Evolutionary conservation across 2,113 vertebrate species (phyloP).

Genomic region (Camelus dromedarius): DNA sequence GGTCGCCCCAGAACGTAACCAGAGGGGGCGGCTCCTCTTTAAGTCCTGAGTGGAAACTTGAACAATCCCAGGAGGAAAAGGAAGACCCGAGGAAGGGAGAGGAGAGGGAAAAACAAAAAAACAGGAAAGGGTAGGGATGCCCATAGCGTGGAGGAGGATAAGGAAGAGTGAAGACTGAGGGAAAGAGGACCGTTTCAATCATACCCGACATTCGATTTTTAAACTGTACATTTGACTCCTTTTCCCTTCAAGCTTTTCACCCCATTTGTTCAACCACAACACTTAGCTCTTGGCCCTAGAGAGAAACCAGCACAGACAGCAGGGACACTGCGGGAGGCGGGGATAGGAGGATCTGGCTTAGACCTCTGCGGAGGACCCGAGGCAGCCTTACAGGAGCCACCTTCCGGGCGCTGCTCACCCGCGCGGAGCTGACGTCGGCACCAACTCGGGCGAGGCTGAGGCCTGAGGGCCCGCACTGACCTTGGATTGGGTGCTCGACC

Average conservation of each 20-base stretch:
- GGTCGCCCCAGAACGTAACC: rapidly evolving
- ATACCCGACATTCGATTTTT: background rate
- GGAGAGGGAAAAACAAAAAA: no score
- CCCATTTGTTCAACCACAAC: background rate
- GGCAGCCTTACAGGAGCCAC: rapidly evolving
- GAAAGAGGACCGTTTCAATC: background rate
- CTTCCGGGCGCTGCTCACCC: rapidly evolving
- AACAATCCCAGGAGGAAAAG: background rate
- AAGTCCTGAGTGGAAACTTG: background rate
- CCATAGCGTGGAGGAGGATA: background rate
- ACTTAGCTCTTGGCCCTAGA: background rate
- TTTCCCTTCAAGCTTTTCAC: background rate
- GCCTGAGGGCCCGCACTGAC: background rate
- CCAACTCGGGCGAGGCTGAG: rapidly evolving
- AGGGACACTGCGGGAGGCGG: rapidly evolving
- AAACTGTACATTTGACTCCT: background rate
- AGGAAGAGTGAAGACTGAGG: background rate
- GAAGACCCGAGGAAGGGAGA: rapidly evolving
- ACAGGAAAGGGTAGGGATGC: rapidly evolving
- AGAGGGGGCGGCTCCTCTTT: background rate
- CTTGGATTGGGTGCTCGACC: rapidly evolving
- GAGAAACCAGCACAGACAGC: background rate
- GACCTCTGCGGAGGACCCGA: rapidly evolving
- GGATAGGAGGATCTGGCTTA: background rate
- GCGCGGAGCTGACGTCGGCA: rapidly evolving